phyloP scores from a whole-genome alignment of 1,140 invertebrate species.

The Ooceraea biroi region DNA sequence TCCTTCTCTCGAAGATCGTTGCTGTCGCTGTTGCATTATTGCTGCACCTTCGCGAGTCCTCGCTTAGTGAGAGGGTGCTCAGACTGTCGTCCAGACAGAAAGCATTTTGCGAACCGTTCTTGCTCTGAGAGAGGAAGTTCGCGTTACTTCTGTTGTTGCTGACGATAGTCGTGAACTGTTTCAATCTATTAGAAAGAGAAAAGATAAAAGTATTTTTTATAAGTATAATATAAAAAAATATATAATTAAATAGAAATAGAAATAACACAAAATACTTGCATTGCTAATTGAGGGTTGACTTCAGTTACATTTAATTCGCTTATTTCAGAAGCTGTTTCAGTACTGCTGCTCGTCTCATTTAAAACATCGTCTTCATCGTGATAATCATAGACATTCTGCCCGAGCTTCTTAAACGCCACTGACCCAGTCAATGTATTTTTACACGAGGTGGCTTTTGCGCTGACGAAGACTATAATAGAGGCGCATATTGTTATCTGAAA shows the following conservation, averaged over 20 bases:
- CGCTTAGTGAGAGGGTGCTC: conserved; percentile 78
- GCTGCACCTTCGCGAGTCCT: conserved; percentile 44
- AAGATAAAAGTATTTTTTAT: no score
- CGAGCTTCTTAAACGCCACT: conserved; percentile 74
- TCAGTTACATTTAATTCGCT: conserved; percentile 66
- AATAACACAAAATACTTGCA: conserved; percentile 66
- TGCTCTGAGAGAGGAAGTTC: conserved; percentile 1
- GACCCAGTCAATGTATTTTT: conserved; percentile 59
- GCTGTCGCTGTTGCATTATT: conserved; percentile 55
- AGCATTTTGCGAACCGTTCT: conserved; percentile 53
- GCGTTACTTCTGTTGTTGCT: neutral
- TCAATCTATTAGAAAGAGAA: conserved; percentile 49
- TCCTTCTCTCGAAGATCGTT: conserved; percentile 78
- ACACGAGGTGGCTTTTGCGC: conserved; percentile 72
- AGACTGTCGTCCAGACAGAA: conserved; percentile 78
- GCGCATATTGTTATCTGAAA: conserved; percentile 74
- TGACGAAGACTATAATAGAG: conserved; percentile 78
- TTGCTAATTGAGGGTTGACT: conserved; percentile 70
- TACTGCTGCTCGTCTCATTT: conserved; percentile 31
- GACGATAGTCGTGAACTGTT: conserved; percentile 5
- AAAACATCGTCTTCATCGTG: conserved; percentile 17
- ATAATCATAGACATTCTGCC: neutral
- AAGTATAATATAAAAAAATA: conserved; percentile 33
- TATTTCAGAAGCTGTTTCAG: conserved; percentile 70
- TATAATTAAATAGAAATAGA: conserved; percentile 18